Evolutionary conservation across 2,797 vertebrate species (phyloP).

Genomic region (Syndactyla subalaris): DNA sequence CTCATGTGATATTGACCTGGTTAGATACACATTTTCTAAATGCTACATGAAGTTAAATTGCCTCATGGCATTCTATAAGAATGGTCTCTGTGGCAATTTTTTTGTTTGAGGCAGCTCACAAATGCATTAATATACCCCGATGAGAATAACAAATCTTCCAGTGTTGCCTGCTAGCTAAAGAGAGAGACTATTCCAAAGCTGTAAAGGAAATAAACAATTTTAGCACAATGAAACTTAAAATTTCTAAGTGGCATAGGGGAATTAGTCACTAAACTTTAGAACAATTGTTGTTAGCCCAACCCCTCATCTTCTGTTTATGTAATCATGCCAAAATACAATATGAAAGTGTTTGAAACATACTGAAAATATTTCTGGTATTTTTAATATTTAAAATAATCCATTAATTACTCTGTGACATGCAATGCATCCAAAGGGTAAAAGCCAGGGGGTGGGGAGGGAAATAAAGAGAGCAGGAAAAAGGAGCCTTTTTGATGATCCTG

Average conservation of each 20-base stretch:
- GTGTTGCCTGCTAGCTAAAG: not conserved
- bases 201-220: not conserved
- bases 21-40: not conserved
- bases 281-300: not conserved
- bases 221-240: not conserved
- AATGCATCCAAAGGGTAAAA: not conserved
- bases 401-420: not conserved
- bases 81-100: not conserved
- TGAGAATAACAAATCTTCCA: not conserved
- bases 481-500: not conserved
- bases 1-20: not conserved
- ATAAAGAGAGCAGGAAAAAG: not conserved
- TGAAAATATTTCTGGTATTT: not conserved
- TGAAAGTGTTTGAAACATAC: not conserved
- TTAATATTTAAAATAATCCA: not conserved
- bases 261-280: not conserved
- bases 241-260: not conserved
- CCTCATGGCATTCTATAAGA: not conserved
- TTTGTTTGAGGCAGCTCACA: not conserved
- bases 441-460: accelerated
- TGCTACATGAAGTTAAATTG: not conserved
- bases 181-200: not conserved
- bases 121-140: not conserved
- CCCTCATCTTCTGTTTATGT: not conserved
- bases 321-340: not conserved